phyloP scores from a whole-genome alignment of 2,797 vertebrate species.

The Poecilia picta region DNA sequence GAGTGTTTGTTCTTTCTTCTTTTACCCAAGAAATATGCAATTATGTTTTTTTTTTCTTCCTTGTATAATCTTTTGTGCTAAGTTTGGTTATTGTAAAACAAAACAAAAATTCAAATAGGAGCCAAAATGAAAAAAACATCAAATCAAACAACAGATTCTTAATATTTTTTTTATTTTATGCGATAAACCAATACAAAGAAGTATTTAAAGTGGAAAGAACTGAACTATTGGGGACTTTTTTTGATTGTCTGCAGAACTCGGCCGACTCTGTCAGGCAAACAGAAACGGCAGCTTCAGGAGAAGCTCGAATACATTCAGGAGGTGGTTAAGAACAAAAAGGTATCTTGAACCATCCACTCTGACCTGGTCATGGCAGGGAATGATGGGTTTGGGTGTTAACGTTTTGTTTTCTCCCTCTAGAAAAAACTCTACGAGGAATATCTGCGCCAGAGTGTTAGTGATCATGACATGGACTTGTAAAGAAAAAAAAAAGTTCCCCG shows the following conservation, averaged over 20 bases:
- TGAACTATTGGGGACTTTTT: neutral
- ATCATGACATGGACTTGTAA: slow-evolving; percentile 83
- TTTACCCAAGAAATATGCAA: neutral
- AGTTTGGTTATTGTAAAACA: neutral
- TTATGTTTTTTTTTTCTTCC: neutral
- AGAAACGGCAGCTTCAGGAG: slow-evolving; percentile 84
- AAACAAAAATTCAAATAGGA: neutral
- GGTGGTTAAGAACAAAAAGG: slow-evolving; percentile 85
- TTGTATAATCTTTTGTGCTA: neutral
- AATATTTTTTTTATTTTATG: neutral
- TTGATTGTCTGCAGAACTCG: slow-evolving; percentile 70
- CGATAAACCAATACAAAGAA: neutral
- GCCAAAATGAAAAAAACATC: neutral
- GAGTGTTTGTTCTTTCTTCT: neutral
- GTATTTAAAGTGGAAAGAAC: neutral
- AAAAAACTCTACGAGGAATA: slow-evolving; percentile 87
- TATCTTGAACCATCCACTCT: slow-evolving; percentile 43
- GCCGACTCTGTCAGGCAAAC: slow-evolving; percentile 81
- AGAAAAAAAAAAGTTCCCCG: neutral
- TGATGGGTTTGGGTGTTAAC: neutral
- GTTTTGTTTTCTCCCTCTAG: slow-evolving; percentile 58
- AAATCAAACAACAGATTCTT: neutral
- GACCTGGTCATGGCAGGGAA: neutral
- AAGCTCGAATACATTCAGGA: slow-evolving; percentile 83
- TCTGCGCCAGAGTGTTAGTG: slow-evolving; percentile 85